phyloP scores from a whole-genome alignment of 2,797 vertebrate genomes.

The Ctenosaura bakeri region DNA sequence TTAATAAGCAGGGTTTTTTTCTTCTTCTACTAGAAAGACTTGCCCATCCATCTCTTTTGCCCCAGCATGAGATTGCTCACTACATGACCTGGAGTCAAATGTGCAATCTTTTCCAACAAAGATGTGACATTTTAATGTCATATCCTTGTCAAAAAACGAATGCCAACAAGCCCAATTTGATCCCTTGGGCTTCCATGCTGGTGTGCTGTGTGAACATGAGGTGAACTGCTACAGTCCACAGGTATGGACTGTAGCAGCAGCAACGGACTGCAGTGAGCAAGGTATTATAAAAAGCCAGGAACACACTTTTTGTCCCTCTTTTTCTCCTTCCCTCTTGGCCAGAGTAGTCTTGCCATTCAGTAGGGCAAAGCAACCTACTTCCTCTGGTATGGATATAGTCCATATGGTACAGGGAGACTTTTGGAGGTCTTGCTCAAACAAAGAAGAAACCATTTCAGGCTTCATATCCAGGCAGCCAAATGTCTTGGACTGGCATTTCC shows the following conservation, averaged over 20 bases:
- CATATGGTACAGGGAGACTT: neutral
- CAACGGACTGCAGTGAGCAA: too few species aligned
- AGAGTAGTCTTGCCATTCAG: neutral
- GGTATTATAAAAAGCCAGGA: neutral
- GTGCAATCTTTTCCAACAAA: neutral
- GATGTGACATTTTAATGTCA: neutral
- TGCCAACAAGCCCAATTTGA: slow-evolving; percentile 37
- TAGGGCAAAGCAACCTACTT: neutral
- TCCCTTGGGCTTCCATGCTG: neutral
- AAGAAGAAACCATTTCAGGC: neutral
- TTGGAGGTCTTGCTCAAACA: neutral
- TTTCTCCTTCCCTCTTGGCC: neutral
- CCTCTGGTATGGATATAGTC: neutral
- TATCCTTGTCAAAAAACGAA: slow-evolving; percentile 7
- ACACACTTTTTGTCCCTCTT: neutral
- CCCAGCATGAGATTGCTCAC: neutral
- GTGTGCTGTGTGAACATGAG: neutral
- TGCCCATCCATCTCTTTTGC: neutral
- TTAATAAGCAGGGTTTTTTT: neutral
- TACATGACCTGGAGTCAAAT: neutral
- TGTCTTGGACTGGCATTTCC: neutral
- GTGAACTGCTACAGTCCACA: slow-evolving; percentile 24
- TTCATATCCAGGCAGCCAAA: neutral
- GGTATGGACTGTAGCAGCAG: neutral
- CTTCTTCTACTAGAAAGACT: neutral